These are phyloP conservation scores for Caloenas nicobarica DNA, from an alignment of 2,113 vertebrate genomes.

Conservation along the genomic window DNA sequence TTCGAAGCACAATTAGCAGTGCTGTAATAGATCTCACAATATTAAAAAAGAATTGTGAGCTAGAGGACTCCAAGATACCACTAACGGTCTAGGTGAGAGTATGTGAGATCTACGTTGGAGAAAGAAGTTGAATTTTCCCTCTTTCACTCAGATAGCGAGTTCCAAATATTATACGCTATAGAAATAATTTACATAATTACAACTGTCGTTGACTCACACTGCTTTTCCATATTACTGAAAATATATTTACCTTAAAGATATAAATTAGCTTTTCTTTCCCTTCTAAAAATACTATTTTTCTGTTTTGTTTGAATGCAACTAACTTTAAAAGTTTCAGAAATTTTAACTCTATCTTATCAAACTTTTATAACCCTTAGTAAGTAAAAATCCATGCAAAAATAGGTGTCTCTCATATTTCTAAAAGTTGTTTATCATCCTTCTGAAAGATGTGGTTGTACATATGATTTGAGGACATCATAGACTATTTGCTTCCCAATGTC, in stretches of 20 bases:
- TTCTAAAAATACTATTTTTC: not conserved
- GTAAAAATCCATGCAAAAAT: not conserved
- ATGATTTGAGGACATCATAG: not conserved
- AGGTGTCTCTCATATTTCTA: not conserved
- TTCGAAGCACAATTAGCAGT: constrained; percentile 58
- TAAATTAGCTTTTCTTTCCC: not conserved
- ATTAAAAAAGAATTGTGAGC: not conserved
- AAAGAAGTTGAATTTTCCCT: not conserved
- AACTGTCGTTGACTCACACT: not conserved
- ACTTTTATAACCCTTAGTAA: not conserved
- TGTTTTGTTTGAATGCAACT: not conserved
- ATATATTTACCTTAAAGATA: not conserved
- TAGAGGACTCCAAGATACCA: constrained; percentile 16
- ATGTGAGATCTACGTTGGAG: not conserved
- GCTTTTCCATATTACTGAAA: not conserved
- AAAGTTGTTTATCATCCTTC: not conserved
- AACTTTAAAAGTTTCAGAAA: not conserved
- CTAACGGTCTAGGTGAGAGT: not conserved
- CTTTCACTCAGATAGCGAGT: not conserved
- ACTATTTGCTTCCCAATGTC: not conserved
- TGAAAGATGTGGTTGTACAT: not conserved
- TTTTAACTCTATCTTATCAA: not conserved
- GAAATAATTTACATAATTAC: not conserved
- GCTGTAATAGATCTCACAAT: constrained; percentile 30
- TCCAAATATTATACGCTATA: not conserved